Evolutionary conservation across 1,140 invertebrate species (phyloP), one percentile per base, ranked within the genome.

Genomic region (Drosophila asahinai): DNA sequence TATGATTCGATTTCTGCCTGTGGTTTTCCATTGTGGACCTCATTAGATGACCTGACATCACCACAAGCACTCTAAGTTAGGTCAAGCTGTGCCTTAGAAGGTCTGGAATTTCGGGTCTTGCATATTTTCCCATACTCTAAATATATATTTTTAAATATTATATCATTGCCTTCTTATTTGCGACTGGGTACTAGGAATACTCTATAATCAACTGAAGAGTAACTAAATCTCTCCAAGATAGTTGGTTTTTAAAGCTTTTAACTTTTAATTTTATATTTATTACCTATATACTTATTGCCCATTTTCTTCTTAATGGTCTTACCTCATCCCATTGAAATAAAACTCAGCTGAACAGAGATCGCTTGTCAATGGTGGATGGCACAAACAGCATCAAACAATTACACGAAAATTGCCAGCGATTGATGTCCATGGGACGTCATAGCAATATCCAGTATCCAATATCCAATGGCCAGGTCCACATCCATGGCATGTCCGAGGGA

Each of bases 321-420:
- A 14, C 15, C 15, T 2, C 15, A 17, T 6, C 14, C 38, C 58
- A 43, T 22, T 43, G 5, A 62, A 25, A 19, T 15, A 33, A 66
- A 75, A 52, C 58, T 33, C 60, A 43, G 38, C 30, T 38, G n/a
- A 61, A 45, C 67, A 76, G 47, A 67, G 68, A 65, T 67, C 43
- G 74, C 78, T 75, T 87, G 84, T 81, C 84, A 89, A 87, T 87
- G 81, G 64, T 45, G 47, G 12, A 55, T 30, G 54, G 49, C 61
- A 86, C 70, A 72, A 40, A 73, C 68, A 75, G 60, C 71, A 72
- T 65, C 86, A 79, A 79, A 90, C 86, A 90, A 90, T 90, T 90
- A 90, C 86, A 82, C 65, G 86, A 86, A 90, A 90, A 90, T 90
- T 91, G 81, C 86, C 78, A 86, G 54, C 82, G 86, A 90, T 90